A percentile compares a stretch with the other conserved stretches of the same genome.
phyloP scores from a whole-genome alignment of 2,113 vertebrate genomes.

The Saccopteryx bilineata region DNA sequence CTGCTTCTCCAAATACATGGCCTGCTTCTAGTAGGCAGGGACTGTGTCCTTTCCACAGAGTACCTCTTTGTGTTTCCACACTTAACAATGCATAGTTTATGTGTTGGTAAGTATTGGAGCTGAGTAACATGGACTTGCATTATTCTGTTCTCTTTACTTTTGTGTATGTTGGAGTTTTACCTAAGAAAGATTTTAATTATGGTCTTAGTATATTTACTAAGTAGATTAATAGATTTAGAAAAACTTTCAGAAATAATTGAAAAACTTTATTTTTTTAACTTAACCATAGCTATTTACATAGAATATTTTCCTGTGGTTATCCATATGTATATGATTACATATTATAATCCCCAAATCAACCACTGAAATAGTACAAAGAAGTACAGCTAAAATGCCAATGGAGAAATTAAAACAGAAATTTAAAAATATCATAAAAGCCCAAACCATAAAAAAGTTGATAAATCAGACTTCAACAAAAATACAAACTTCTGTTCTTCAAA shows the following conservation, averaged over 20 bases:
- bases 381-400: neutral
- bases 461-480: neutral
- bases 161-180: neutral
- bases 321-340: neutral
- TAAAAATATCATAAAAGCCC: neutral
- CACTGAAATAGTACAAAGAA: neutral
- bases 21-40: neutral
- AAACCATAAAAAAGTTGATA: neutral
- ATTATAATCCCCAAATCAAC: neutral
- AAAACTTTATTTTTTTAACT: neutral
- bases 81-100: neutral
- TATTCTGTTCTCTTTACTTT: neutral
- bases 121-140: neutral
- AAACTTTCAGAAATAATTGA: neutral
- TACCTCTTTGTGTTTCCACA: neutral
- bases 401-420: neutral
- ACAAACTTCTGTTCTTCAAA: neutral
- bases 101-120: neutral
- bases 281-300: neutral
- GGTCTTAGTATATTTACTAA: neutral
- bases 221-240: conserved; percentile 22
- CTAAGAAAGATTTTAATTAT: neutral
- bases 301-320: neutral
- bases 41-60: neutral
- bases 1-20: neutral